Conservation (phyloP, 2,797 vertebrate species). For the Helostoma temminkii region DNA sequence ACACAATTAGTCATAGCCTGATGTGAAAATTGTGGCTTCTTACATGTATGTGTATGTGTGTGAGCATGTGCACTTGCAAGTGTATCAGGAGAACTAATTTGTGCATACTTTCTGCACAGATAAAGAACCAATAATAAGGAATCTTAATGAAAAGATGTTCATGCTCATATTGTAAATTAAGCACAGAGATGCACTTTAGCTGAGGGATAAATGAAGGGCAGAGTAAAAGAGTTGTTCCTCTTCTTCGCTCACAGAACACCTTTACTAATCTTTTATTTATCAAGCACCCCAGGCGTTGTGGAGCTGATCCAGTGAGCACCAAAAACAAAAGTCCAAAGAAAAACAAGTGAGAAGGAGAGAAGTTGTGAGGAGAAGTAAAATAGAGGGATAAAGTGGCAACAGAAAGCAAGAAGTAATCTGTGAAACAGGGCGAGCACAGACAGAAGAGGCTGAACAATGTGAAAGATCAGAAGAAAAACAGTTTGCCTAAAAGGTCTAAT, state of each 20-base stretch:
- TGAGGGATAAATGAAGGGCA: constrained; percentile 41
- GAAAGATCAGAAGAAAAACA: constrained; percentile 49
- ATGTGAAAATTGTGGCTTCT: constrained; percentile 62
- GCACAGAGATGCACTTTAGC: constrained; percentile 38
- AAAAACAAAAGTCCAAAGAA: constrained; percentile 36
- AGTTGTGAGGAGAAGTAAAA: constrained; percentile 21
- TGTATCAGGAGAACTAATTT: constrained; percentile 23
- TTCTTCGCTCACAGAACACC: constrained; percentile 45
- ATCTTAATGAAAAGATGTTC: constrained; percentile 52
- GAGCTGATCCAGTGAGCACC: constrained; percentile 29
- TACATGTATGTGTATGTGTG: not conserved
- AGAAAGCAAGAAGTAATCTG: constrained; percentile 21
- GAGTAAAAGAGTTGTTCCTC: constrained; percentile 11
- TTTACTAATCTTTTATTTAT: constrained; percentile 66
- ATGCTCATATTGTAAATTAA: constrained; percentile 53
- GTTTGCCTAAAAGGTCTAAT: constrained; percentile 81
- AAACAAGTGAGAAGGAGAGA: constrained; percentile 20
- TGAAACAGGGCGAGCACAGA: constrained; percentile 17
- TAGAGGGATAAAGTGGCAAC: not conserved
- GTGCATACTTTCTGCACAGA: constrained; percentile 47
- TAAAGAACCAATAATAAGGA: constrained; percentile 30
- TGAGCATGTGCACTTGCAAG: not conserved
- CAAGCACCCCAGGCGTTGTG: constrained; percentile 6
- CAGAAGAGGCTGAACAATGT: constrained; percentile 21
- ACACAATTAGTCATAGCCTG: constrained; percentile 74